Evolutionary conservation across 2,113 vertebrate species (phyloP).

Genomic region (Gobio gobio): DNA sequence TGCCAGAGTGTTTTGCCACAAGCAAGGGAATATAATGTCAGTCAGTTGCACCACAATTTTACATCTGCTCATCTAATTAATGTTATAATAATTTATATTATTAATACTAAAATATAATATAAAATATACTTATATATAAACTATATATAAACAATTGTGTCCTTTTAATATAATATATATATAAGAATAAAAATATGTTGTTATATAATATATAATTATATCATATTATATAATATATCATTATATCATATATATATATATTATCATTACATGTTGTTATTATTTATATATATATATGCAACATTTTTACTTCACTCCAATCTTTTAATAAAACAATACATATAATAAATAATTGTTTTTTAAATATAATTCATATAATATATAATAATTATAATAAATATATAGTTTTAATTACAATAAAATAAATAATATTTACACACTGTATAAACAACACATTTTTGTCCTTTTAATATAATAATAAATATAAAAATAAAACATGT

Average conservation of each 20-base stretch:
- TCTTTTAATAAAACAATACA: neutral
- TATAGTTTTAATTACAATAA: too few relatives aligned
- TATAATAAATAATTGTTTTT: too few relatives aligned
- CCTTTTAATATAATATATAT: neutral
- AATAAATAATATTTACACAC: too few relatives aligned
- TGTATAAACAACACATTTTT: too few relatives aligned
- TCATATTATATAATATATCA: too few relatives aligned
- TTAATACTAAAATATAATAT: neutral
- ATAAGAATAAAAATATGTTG: neutral
- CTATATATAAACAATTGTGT: neutral
- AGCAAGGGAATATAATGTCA: neutral
- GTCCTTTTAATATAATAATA: too few relatives aligned
- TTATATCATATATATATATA: neutral
- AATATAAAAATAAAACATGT: too few relatives aligned
- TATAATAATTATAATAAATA: too few relatives aligned
- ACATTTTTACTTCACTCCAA: too few relatives aligned
- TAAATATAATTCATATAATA: too few relatives aligned
- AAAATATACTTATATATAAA: too few relatives aligned
- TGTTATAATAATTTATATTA: neutral
- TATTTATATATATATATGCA: neutral
- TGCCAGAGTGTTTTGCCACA: conserved; percentile 5
- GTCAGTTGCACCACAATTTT: neutral
- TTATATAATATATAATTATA: neutral
- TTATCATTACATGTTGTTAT: too few relatives aligned
- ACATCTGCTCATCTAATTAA: conserved; percentile 1